Base-by-base conservation (phyloP, 2,113 vertebrate species). In the Anhinga rufa region DNA sequence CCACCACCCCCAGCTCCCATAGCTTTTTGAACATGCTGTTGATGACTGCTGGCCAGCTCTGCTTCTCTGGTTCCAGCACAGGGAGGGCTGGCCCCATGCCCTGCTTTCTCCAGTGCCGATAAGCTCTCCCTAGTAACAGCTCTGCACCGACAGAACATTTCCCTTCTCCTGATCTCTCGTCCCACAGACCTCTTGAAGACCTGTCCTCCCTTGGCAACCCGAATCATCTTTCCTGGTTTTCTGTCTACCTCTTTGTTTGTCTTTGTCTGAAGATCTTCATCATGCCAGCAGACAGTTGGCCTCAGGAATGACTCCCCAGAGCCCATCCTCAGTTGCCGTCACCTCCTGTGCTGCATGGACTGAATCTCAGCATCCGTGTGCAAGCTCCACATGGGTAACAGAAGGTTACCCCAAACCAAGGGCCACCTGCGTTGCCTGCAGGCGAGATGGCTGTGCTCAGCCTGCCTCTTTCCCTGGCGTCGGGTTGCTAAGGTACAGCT, bases 111-210 rank as follows among this genome's bases (percentile, higher is more conserved):
- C 18, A 26, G 46, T 82, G 83, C 42, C 79, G 74, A 87, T 87
- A 85, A 94, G 61, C n/a, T 90, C 22, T 89, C 82, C 85, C 61
- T 91, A 93, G 82, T 85, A 93, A 71, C 87, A 71, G 78, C 76
- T 92, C 80, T 3, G 1, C 28, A 40, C 46, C 2, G 0, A 68
- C 82, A 79, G 72, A 79, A 84, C 4, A 3, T 58, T 94, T 71
- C 74, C 52, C 34, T 78, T 60, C 52, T 89, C 65, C 77, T 57
- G 42, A 32, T 78, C 52, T 22, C 57, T 81, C 3, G 2, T 85
- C 60, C 65, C 31, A 3, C 46, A 60, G 74, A 51, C 25, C 19
- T 89, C 65, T 46, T 46, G 65, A 78, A 87, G 81, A 58, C 51
- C 34, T 36, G 28, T 58, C 55, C 31, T 95, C 40, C 68, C 34